Evolutionary conservation across 2,113 vertebrate species (phyloP), one percentile per base, ranked within the genome.

Genomic region (Elanus axillaris): DNA sequence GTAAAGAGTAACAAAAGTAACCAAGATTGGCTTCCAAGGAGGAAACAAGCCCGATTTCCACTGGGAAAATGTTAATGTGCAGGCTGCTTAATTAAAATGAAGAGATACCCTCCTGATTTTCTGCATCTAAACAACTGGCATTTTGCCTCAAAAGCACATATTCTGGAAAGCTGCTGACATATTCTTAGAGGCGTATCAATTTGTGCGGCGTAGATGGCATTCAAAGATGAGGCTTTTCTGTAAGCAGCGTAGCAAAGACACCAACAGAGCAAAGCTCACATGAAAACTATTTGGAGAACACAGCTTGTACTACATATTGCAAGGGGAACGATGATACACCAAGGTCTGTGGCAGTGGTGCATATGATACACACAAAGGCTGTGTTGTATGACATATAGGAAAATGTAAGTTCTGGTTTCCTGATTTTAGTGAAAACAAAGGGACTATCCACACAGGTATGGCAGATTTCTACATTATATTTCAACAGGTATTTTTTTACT

Each of bases 241-340:
- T 19, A 29, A 62, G 68, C 68, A 45, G 9, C 21, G 0, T 6
- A 19, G 47, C 56, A 10, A 45, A 62, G 32, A 6, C 31, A 27
- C 20, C 20, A 12, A 43, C 26, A 31, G 81, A 52, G 32, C 56
- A 20, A 13, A 43, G 38, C 68, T 53, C 58, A 9, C 20, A 6
- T 7, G 13, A 20, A 13, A 42, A 5, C 20, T 5, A 2, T 7
- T 8, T 16, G 72, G 42, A 50, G 53, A 67, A 18, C 25, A 4
- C 16, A 1, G 43, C 16, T 11, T 2, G 36, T 36, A 13, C 43
- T 4, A 2, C 31, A 4, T 21, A 4, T 8, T 7, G 19, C n/a
- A 19, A 15, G n/a, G 83, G 29, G 25, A 47, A 13, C 1, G 4
- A 8, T 3, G 38, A 16, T 2, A 38, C 8, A 3, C 26, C 34